Evolutionary conservation across 1,140 invertebrate genomes (phyloP).

Genomic region (Ceratitis capitata): DNA sequence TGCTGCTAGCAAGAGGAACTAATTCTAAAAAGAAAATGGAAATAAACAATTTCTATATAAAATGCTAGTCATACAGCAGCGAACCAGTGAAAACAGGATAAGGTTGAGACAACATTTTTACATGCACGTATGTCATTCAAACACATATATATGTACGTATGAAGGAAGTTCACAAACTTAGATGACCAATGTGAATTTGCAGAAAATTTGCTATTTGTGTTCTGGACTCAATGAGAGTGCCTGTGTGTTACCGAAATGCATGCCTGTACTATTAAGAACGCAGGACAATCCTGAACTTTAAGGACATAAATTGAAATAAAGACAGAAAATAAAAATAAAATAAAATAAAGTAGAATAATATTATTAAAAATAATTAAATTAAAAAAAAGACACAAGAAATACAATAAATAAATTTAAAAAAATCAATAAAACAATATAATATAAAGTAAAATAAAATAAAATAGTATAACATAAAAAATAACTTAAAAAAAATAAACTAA

Average conservation of each 20-base stretch:
- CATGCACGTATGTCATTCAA: slow-evolving; percentile 20
- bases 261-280: neutral
- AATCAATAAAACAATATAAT: too few species aligned
- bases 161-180: neutral
- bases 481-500: too few species aligned
- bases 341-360: too few species aligned
- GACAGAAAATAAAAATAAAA: too few species aligned
- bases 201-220: neutral
- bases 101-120: slow-evolving; percentile 19
- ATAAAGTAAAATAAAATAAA: too few species aligned
- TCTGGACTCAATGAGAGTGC: neutral
- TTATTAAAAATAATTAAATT: too few species aligned
- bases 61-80: neutral
- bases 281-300: neutral
- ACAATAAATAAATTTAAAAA: too few species aligned
- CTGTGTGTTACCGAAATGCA: neutral
- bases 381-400: too few species aligned
- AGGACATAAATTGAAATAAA: neutral
- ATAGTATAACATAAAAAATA: too few species aligned
- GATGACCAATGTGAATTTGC: neutral
- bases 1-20: neutral
- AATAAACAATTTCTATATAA: neutral
- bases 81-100: neutral
- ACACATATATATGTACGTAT: neutral
- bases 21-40: neutral